Percentiles rank a stretch among this genome's conserved stretches.
phyloP scores from a whole-genome alignment of 2,113 vertebrate genomes.

The Bufo gargarizans region DNA sequence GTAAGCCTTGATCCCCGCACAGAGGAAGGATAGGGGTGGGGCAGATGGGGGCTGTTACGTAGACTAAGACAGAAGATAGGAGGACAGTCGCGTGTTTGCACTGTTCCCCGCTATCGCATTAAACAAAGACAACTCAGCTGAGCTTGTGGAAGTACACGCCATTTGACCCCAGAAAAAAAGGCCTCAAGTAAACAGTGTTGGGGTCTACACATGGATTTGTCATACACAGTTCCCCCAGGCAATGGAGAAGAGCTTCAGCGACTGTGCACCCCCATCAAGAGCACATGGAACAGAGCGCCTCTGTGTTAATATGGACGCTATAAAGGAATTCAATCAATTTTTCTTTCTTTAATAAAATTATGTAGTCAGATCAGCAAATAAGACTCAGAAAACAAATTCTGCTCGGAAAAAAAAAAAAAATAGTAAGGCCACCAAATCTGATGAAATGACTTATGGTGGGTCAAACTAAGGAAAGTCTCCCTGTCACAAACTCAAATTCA shows the following conservation, averaged over 20 bases:
- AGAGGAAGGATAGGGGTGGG: not conserved
- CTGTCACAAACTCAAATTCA: not conserved
- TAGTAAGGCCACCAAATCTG: constrained; percentile 28
- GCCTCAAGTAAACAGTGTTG: constrained; percentile 26
- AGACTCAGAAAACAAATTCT: not conserved
- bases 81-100: constrained; percentile 4
- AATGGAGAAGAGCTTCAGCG: not conserved
- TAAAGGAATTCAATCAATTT: not conserved
- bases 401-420: not conserved
- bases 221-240: not conserved
- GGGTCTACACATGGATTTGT: not conserved
- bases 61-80: constrained; percentile 19
- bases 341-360: constrained; percentile 1
- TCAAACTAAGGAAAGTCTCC: not conserved
- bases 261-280: not conserved
- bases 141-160: not conserved
- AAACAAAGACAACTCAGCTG: constrained; percentile 6
- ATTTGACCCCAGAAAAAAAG: not conserved
- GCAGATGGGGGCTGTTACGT: not conserved
- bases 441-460: constrained; percentile 10
- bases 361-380: not conserved
- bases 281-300: not conserved
- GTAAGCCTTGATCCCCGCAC: constrained; percentile 59
- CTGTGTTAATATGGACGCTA: not conserved
- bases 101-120: not conserved